A percentile compares a stretch with the other conserved stretches of the same genome.
These are phyloP conservation scores for Lepidochitona cinerea DNA, from an alignment of 2,888 invertebrate genomes.

Conservation along the genomic window DNA sequence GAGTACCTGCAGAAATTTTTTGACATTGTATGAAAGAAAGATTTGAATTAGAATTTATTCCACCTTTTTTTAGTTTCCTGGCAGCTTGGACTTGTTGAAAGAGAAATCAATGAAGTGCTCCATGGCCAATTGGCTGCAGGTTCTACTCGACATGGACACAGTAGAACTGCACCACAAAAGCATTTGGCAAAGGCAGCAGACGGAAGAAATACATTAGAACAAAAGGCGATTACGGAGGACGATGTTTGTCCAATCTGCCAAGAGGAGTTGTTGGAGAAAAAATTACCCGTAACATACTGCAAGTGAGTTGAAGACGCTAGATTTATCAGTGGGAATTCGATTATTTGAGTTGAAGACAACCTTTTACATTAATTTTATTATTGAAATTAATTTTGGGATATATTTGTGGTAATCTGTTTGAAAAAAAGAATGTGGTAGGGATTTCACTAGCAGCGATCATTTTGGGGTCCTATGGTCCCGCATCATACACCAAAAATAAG, in stretches of 20 bases:
- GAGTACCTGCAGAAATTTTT: too few relatives aligned
- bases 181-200: slow-evolving; percentile 39
- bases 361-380: too few relatives aligned
- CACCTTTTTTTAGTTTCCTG: slow-evolving; percentile 67
- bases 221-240: slow-evolving; percentile 64
- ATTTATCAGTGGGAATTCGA: too few relatives aligned
- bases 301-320: slow-evolving; percentile 51
- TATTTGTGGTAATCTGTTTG: too few relatives aligned
- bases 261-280: slow-evolving; percentile 66
- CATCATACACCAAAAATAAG: too few relatives aligned
- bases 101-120: slow-evolving; percentile 68
- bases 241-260: slow-evolving; percentile 72
- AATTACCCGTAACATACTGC: slow-evolving; percentile 70
- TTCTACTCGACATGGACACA: not conserved
- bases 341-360: too few relatives aligned
- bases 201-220: slow-evolving; percentile 49
- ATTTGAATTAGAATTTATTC: too few relatives aligned
- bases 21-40: too few relatives aligned
- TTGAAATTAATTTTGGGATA: too few relatives aligned
- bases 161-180: not conserved
- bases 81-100: slow-evolving; percentile 69
- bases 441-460: too few relatives aligned
- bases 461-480: too few relatives aligned
- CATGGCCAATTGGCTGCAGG: slow-evolving; percentile 44
- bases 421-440: too few relatives aligned